Conservation (phyloP, 2,113 vertebrate genomes). For the Turnix velox region DNA sequence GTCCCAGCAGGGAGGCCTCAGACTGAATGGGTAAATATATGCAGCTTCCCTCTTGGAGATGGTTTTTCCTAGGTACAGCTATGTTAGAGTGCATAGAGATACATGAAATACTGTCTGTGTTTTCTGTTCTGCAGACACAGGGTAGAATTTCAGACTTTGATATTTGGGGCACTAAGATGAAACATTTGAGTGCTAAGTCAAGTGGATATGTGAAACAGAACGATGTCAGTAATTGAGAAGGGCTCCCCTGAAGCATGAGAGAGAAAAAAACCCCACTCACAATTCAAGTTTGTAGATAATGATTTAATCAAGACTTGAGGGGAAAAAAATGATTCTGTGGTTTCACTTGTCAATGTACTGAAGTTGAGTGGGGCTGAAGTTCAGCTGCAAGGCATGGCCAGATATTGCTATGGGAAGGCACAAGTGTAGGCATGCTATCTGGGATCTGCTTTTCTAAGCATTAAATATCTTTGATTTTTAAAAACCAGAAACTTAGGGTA, state of each 20-base stretch:
- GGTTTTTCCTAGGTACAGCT: background rate
- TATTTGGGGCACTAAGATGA: background rate
- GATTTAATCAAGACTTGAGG: background rate
- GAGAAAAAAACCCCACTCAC: background rate
- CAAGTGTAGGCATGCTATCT: background rate
- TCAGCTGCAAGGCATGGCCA: background rate
- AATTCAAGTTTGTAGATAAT: background rate
- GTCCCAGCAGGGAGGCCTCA: background rate
- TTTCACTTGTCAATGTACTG: background rate
- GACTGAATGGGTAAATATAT: background rate
- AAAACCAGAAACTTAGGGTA: background rate
- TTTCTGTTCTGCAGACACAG: background rate
- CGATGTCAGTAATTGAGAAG: background rate
- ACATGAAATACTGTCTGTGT: background rate
- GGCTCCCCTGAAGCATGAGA: background rate
- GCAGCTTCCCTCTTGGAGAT: background rate
- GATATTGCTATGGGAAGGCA: background rate
- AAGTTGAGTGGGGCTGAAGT: background rate
- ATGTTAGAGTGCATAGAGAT: fast-evolving
- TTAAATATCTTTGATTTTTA: background rate
- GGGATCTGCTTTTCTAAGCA: background rate
- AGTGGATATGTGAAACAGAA: background rate
- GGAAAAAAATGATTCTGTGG: background rate
- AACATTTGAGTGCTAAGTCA: background rate
- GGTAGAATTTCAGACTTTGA: background rate